A percentile compares a stretch with the other conserved stretches of the same genome.
These are phyloP conservation scores for Morelia viridis DNA, from an alignment of 2,797 vertebrate species.

Conservation along the genomic window DNA sequence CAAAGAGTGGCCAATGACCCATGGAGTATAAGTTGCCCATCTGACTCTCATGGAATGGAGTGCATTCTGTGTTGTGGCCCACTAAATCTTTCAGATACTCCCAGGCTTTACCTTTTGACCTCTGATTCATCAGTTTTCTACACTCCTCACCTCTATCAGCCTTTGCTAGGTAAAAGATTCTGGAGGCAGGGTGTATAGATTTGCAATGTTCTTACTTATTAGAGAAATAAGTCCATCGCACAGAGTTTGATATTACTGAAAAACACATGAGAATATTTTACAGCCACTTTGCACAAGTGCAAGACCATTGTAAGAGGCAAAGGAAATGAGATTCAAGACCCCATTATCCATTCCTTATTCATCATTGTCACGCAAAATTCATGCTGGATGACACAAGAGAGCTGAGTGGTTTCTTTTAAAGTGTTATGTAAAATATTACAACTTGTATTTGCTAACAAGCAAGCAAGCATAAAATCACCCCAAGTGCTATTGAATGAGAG, in stretches of 20 bases:
- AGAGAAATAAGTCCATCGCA: not conserved
- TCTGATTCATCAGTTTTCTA: not conserved
- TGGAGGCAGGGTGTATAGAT: not conserved
- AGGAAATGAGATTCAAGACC: constrained; percentile 1
- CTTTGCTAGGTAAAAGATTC: not conserved
- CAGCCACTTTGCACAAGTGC: constrained; percentile 7
- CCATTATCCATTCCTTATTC: constrained; percentile 22
- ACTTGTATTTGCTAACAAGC: constrained; percentile 64
- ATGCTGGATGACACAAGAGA: constrained; percentile 12
- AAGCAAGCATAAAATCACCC: constrained; percentile 47
- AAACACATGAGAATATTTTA: constrained; percentile 1
- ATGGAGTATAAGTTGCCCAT: not conserved
- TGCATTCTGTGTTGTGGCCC: not conserved
- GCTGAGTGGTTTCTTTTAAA: constrained; percentile 42
- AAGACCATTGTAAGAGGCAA: not conserved
- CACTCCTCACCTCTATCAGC: not conserved
- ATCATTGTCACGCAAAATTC: not conserved
- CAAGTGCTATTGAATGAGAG: constrained; percentile 52
- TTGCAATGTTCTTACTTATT: not conserved
- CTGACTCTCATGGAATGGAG: not conserved
- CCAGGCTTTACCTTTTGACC: not conserved
- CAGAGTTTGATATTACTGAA: not conserved
- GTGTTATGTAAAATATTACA: constrained; percentile 35
- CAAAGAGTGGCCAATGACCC: not conserved
- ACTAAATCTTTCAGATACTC: not conserved